Conservation (phyloP, 1,140 invertebrate genomes). For the Meloidogyne floridensis region DNA sequence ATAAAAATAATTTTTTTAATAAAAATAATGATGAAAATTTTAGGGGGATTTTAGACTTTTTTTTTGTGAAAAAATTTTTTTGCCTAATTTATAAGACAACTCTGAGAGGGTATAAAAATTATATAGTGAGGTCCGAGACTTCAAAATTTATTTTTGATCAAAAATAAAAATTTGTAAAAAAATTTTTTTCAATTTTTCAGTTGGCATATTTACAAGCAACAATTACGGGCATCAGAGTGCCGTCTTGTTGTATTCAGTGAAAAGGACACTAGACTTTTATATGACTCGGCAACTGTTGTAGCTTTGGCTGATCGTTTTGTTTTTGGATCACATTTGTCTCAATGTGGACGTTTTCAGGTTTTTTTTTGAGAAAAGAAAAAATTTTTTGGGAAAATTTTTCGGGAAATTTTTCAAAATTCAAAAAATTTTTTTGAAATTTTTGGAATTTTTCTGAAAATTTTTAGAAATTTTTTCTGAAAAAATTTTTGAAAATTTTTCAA, state of each 20-base stretch:
- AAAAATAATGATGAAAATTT: no score
- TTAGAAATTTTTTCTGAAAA: not conserved
- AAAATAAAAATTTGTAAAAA: no score
- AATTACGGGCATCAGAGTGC: conserved; percentile 15
- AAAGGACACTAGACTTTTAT: conserved; percentile 37
- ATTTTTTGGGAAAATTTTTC: no score
- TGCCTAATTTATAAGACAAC: no score
- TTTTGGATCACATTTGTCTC: conserved; percentile 33
- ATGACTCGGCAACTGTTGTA: conserved; percentile 45
- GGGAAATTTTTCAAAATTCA: no score
- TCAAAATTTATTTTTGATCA: no score
- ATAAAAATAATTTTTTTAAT: no score
- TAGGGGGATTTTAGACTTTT: no score
- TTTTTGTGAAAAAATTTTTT: no score
- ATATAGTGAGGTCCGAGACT: no score
- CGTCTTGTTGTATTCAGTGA: conserved; percentile 41
- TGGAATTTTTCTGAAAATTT: conserved; percentile 17
- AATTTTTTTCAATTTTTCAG: conserved; percentile 16
- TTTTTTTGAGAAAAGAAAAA: conserved; percentile 21
- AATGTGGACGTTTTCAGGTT: conserved; percentile 48
- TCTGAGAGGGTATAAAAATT: no score
- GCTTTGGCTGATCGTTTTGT: conserved; percentile 31
- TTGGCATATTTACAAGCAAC: conserved; percentile 30
- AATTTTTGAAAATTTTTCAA: no score
- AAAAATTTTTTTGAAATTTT: not conserved